Conservation (phyloP, 1,140 invertebrate species). For the Lepidurus packardi region DNA sequence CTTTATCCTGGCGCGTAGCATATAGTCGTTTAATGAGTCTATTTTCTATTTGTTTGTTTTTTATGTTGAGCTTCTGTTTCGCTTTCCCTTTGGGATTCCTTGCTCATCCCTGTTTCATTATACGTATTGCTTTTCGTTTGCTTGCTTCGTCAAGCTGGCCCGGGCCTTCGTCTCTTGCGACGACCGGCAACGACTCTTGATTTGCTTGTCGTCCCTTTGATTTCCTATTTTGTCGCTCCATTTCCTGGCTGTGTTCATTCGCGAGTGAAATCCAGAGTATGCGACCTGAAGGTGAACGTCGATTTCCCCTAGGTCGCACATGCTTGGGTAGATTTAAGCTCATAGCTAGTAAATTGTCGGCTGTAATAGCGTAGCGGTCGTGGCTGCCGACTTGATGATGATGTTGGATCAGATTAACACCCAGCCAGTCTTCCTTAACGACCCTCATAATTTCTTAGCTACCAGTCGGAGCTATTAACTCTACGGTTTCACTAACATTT, state of each 20-base stretch:
- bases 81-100: background rate
- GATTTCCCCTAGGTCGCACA: background rate
- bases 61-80: background rate
- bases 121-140: background rate
- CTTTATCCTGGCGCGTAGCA: background rate
- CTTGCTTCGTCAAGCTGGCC: background rate
- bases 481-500: background rate
- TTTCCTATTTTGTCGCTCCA: background rate
- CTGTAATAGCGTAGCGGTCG: background rate
- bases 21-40: background rate
- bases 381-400: background rate
- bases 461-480: background rate
- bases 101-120: background rate
- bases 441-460: constrained; percentile 4
- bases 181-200: background rate
- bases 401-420: constrained; percentile 15
- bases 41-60: background rate
- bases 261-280: background rate
- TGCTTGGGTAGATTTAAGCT: background rate
- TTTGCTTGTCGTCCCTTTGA: constrained; percentile 1
- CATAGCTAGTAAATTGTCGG: background rate
- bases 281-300: constrained; percentile 12
- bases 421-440: background rate
- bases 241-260: constrained; percentile 6
- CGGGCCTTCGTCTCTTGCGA: background rate